Conservation (phyloP, 2,797 vertebrate genomes). For the Cossypha caffra region DNA sequence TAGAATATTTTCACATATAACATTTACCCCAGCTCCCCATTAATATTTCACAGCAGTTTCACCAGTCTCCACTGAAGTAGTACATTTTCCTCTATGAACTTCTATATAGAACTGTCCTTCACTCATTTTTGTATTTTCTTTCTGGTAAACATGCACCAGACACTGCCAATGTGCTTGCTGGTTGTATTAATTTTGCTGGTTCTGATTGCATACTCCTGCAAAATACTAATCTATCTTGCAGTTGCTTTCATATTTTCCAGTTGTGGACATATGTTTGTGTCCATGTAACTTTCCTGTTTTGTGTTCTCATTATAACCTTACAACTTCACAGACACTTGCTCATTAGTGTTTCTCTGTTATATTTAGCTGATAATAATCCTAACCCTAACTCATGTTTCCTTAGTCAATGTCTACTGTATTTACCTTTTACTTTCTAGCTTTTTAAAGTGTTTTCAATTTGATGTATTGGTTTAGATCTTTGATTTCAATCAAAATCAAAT, state of each 20-base stretch:
- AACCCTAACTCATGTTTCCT: background rate
- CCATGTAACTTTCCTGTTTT: background rate
- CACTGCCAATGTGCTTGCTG: background rate
- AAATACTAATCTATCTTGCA: background rate
- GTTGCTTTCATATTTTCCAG: background rate
- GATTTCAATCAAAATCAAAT: background rate
- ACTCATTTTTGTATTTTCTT: background rate
- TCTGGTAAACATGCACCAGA: background rate
- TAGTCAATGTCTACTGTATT: background rate
- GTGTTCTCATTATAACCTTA: background rate
- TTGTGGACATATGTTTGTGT: background rate
- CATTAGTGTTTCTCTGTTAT: background rate
- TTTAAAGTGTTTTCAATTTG: background rate
- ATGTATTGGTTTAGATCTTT: background rate
- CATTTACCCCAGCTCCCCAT: background rate
- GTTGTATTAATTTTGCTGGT: background rate
- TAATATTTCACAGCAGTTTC: background rate
- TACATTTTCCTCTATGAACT: background rate
- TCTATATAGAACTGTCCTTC: background rate
- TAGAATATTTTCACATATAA: background rate
- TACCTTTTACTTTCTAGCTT: background rate
- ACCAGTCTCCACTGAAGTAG: background rate
- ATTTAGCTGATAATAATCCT: background rate
- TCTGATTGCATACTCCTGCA: background rate
- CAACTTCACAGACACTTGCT: background rate